These are phyloP conservation scores for Sebastiscus albofasciatus DNA, from an alignment of 2,797 vertebrate species.

Conservation along the genomic window DNA sequence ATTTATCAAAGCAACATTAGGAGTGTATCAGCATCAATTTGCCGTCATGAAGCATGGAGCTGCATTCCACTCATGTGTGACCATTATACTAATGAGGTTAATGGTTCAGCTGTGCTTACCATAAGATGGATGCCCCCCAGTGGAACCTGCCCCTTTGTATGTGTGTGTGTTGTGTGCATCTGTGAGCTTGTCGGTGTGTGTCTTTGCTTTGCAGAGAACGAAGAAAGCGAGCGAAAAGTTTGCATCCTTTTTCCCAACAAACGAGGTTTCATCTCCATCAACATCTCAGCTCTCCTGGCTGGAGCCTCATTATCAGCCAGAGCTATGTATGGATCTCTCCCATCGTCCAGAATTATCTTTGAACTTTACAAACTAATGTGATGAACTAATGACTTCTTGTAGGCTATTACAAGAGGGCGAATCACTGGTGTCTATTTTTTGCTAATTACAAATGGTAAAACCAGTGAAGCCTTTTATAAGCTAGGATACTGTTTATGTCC, in stretches of 20 bases:
- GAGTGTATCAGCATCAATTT: conserved; percentile 84
- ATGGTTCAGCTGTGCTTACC: conserved; percentile 86
- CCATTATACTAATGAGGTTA: conserved; percentile 85
- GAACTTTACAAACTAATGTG: conserved; percentile 79
- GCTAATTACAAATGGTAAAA: conserved; percentile 85
- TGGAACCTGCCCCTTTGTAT: conserved; percentile 72
- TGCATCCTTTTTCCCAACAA: conserved; percentile 2
- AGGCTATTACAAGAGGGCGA: conserved; percentile 75
- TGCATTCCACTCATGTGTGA: conserved; percentile 84
- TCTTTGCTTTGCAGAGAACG: conserved; percentile 25
- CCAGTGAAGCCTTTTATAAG: conserved; percentile 82
- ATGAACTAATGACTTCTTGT: conserved; percentile 78
- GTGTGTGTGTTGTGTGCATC: conserved; percentile 38
- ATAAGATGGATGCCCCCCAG: conserved; percentile 83
- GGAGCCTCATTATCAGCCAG: conserved; percentile 52
- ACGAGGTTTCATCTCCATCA: conserved; percentile 17
- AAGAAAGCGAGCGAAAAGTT: conserved; percentile 13
- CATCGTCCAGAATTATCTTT: conserved; percentile 72
- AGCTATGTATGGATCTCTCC: conserved; percentile 44
- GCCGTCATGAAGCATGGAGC: conserved; percentile 80
- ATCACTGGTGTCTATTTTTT: conserved; percentile 81
- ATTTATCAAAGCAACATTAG: conserved; percentile 84
- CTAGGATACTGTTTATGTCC: conserved; percentile 75
- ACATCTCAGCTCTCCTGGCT: not conserved
- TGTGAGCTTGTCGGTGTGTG: conserved; percentile 26